Evolutionary conservation across 2,888 invertebrate genomes (phyloP), one percentile per base, ranked within the genome.

Genomic region (Scaptomyza reducta): DNA sequence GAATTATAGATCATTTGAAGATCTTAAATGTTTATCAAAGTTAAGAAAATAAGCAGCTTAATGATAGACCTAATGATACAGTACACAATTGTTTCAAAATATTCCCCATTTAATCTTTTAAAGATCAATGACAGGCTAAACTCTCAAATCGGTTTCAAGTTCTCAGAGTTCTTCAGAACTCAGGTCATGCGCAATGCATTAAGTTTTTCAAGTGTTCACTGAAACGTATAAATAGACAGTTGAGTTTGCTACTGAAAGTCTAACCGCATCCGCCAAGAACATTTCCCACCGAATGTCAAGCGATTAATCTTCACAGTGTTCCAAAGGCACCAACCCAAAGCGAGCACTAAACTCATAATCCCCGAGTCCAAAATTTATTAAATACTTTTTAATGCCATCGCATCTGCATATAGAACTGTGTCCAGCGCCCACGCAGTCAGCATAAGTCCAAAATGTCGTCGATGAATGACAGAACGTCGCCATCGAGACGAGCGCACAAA

Each of bases 221-320:
- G 81, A 81, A 51, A 58, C 71, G 78, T 71, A 71, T 84, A 84
- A 80, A 77, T 80, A 70, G 60, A 58, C 70, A 64, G 59, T 59
- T 68, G 61, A 49, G 25, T 33, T 45, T 42, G 71, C 81, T 84
- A 84, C 74, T 60, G 82, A 29, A 35, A 51, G 14, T 40, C 42
- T 7, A 46, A 53, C 18, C 41, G 47, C 40, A 49, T 46, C 38
- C 38, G 22, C 29, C 13, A 58, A 87, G 86, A 82, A 87, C 87
- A 76, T 64, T 82, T 82, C 87, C 87, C 81, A 82, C 87, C 55
- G 58, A 84, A 64, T 87, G 81, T 87, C 81, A 75, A 53, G 25
- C 59, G 33, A 62, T 53, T 77, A 77, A 80, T 72, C 81, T 63
- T 22, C 46, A 27, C 44, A 53, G 56, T 25, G 45, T 55, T 45